These are phyloP conservation scores for Gallirallus australis DNA, from an alignment of 2,797 vertebrate species.

Conservation along the genomic window DNA sequence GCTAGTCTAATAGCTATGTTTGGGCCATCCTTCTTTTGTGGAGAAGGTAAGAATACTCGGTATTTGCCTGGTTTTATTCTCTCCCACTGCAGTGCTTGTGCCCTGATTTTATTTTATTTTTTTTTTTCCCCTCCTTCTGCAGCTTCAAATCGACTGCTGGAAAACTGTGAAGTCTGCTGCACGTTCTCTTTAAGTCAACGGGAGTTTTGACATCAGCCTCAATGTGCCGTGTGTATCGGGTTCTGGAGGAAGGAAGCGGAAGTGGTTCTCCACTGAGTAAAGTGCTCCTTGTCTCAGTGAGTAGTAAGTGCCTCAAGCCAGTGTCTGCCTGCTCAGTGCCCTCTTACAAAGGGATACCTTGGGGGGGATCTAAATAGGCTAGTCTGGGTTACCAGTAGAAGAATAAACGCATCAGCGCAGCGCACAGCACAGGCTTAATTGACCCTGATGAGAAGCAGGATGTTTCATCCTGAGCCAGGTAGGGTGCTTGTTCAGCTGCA, in stretches of 20 bases:
- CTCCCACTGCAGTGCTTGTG: background rate
- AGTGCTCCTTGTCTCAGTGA: background rate
- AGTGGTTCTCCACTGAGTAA: background rate
- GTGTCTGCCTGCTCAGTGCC: background rate
- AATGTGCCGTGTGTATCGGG: background rate
- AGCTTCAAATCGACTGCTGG: background rate
- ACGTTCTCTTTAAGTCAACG: background rate
- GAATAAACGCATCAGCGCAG: background rate
- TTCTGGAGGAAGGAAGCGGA: background rate
- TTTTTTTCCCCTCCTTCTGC: background rate
- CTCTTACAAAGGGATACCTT: background rate
- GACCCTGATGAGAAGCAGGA: background rate
- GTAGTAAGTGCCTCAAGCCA: background rate
- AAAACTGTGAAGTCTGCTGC: background rate
- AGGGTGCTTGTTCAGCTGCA: background rate
- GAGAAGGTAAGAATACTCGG: slow-evolving; percentile 6
- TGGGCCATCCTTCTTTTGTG: background rate
- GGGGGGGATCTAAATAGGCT: background rate
- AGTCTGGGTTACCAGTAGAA: background rate
- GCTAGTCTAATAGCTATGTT: slow-evolving; percentile 23
- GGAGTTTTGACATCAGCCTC: background rate
- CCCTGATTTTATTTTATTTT: background rate
- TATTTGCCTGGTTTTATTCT: background rate
- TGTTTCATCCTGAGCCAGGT: background rate
- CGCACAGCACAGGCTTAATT: background rate